Percentiles rank a stretch among this genome's conserved stretches.
Evolutionary conservation across 2,888 invertebrate genomes (phyloP).

Genomic region (Polydrusus pterygomalis): DNA sequence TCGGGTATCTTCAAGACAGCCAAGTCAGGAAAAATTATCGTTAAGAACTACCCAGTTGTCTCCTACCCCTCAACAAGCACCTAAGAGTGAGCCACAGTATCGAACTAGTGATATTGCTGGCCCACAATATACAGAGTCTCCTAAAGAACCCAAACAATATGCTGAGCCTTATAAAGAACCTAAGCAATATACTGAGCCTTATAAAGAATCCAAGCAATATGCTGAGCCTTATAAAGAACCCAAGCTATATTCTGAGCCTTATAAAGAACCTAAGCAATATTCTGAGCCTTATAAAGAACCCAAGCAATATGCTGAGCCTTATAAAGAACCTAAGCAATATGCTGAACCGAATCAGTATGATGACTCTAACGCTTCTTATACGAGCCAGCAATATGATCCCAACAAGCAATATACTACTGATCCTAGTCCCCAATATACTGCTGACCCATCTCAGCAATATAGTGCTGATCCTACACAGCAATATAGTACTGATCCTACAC

Average conservation of each 20-base stretch:
- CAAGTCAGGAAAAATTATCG: constrained; percentile 55
- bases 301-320: no score
- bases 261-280: no score
- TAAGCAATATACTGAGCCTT: no score
- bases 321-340: no score
- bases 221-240: no score
- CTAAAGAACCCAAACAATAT: constrained; percentile 39
- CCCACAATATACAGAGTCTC: constrained; percentile 56
- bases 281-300: no score
- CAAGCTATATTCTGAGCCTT: no score
- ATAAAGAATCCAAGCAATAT: no score
- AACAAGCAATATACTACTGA: constrained; percentile 52
- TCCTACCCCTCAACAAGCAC: constrained; percentile 48
- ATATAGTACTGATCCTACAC: constrained; percentile 48
- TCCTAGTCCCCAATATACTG: constrained; percentile 60
- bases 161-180: constrained; percentile 33
- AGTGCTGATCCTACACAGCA: constrained; percentile 41
- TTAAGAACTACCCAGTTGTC: constrained; percentile 22
- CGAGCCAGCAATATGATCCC: constrained; percentile 57
- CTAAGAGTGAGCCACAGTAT: constrained; percentile 39
- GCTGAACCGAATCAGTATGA: constrained; percentile 30
- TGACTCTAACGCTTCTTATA: constrained; percentile 44
- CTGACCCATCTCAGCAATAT: constrained; percentile 46
- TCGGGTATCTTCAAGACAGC: constrained; percentile 56
- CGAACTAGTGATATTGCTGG: constrained; percentile 42